Conservation (phyloP, 2,113 vertebrate species). For the Pituophis catenifer region DNA sequence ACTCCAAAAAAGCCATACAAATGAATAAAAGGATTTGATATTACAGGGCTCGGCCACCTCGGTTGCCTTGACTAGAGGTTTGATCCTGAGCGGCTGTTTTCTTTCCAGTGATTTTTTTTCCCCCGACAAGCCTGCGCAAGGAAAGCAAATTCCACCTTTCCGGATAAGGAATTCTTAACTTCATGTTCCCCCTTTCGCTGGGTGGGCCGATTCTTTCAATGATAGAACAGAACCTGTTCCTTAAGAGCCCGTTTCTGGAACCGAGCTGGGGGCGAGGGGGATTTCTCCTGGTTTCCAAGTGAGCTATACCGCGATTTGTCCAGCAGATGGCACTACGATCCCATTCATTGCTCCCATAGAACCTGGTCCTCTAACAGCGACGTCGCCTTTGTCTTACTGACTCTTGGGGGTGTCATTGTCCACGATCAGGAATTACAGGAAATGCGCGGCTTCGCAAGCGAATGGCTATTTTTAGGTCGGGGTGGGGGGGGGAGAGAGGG, state of each 20-base stretch:
- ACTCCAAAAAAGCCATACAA: not conserved
- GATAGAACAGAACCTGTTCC: not conserved
- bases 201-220: not conserved
- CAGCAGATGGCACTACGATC: slow-evolving; percentile 77
- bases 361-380: not conserved
- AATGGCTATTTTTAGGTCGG: not conserved
- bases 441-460: not conserved
- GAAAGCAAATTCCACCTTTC: not conserved
- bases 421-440: rapidly evolving
- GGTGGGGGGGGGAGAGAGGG: rapidly evolving
- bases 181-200: not conserved
- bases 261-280: rapidly evolving
- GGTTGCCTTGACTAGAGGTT: not conserved
- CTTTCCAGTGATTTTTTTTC: not conserved
- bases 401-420: not conserved
- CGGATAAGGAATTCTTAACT: not conserved
- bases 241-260: not conserved
- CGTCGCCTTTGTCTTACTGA: not conserved
- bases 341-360: slow-evolving; percentile 45
- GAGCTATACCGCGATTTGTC: slow-evolving; percentile 52
- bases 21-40: not conserved
- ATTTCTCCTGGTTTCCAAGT: not conserved
- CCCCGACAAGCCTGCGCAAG: not conserved
- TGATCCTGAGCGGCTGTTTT: not conserved
- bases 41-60: not conserved